Evolutionary conservation across 2,888 invertebrate species (phyloP).

Genomic region (Phengaris alcon): DNA sequence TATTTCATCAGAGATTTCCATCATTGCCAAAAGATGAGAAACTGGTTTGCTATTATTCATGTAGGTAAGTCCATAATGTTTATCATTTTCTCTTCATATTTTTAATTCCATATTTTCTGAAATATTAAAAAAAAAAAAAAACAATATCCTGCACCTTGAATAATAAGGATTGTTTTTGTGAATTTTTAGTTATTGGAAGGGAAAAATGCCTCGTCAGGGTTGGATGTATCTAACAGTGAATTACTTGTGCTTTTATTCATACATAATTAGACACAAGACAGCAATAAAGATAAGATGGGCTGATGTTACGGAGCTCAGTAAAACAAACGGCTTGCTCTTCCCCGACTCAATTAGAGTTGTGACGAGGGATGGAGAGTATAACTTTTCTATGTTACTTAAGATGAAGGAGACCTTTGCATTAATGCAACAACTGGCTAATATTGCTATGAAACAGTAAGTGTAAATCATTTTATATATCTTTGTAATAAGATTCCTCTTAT

Average conservation of each 20-base stretch:
- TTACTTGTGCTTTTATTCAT: constrained; percentile 97
- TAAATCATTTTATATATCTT: too few species aligned
- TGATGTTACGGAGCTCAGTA: constrained; percentile 89
- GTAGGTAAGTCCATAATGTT: constrained; percentile 82
- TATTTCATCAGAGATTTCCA: constrained; percentile 90
- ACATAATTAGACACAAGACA: constrained; percentile 94
- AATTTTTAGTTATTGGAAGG: constrained; percentile 91
- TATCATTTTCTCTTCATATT: too few species aligned
- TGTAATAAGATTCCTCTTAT: too few species aligned
- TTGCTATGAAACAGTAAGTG: constrained; percentile 94
- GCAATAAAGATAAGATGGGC: constrained; percentile 94
- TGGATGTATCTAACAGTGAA: constrained; percentile 98
- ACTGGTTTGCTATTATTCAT: constrained; percentile 95
- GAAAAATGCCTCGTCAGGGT: constrained; percentile 95
- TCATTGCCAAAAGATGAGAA: constrained; percentile 96
- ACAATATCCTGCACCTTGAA: not conserved
- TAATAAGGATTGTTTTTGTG: not conserved
- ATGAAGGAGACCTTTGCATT: constrained; percentile 93
- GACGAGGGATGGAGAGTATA: constrained; percentile 91
- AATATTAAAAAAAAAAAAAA: too few species aligned
- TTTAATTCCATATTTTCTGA: too few species aligned
- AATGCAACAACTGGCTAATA: constrained; percentile 97
- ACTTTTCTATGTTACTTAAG: constrained; percentile 94
- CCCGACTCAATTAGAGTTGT: constrained; percentile 92
- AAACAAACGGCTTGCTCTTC: constrained; percentile 87